phyloP scores from a whole-genome alignment of 2,888 invertebrate species.

The Acronicta aceris region DNA sequence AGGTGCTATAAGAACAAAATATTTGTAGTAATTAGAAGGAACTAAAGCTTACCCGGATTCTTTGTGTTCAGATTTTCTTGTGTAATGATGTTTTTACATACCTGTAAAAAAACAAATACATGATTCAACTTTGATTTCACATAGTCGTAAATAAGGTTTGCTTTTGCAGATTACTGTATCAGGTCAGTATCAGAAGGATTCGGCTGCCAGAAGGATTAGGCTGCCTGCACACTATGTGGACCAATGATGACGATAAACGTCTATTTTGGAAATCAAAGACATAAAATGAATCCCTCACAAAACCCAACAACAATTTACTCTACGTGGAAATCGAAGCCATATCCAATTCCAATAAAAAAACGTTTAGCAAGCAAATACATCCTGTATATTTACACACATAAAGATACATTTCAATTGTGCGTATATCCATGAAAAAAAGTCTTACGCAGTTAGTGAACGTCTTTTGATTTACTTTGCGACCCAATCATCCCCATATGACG shows the following conservation, averaged over 20 bases:
- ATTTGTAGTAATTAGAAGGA: not conserved
- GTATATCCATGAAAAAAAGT: conserved; percentile 10
- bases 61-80: conserved; percentile 10
- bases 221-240: too few relatives aligned
- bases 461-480: conserved; percentile 64
- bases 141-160: too few relatives aligned
- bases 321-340: too few relatives aligned
- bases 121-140: conserved; percentile 4
- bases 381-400: conserved; percentile 10
- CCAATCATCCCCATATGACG: conserved; percentile 60
- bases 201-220: too few relatives aligned
- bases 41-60: conserved; percentile 24
- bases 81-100: conserved; percentile 31
- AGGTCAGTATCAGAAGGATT: too few relatives aligned
- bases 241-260: too few relatives aligned
- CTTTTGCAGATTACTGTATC: too few relatives aligned
- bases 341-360: not conserved
- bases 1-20: not conserved
- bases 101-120: conserved; percentile 31
- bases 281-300: too few relatives aligned
- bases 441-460: conserved; percentile 49
- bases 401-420: conserved; percentile 22
- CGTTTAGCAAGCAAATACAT: not conserved
- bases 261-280: too few relatives aligned
- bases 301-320: too few relatives aligned